These are phyloP conservation scores for Struthio camelus DNA, from an alignment of 2,113 vertebrate species.

Conservation along the genomic window DNA sequence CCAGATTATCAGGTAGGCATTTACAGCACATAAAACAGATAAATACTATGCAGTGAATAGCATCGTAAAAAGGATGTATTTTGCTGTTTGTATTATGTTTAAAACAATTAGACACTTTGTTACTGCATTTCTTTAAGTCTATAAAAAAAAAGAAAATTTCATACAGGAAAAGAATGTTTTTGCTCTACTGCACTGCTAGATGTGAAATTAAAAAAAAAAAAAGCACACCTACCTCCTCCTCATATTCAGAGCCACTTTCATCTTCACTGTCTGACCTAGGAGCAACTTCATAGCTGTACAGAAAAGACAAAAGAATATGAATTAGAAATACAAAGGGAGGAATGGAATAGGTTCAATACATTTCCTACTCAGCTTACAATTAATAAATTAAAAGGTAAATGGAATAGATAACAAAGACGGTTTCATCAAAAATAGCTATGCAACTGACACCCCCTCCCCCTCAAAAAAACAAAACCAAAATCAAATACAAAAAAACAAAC, in stretches of 20 bases:
- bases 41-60: not conserved
- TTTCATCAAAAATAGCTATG: not conserved
- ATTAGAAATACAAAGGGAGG: not conserved
- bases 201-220: not conserved
- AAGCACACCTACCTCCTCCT: conserved; percentile 85
- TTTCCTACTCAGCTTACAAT: not conserved
- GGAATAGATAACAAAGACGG: not conserved
- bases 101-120: not conserved
- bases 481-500: too few relatives aligned
- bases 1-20: not conserved
- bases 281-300: conserved; percentile 92
- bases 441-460: not conserved
- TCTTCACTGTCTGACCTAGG: conserved; percentile 96
- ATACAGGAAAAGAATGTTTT: not conserved
- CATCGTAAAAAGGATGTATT: not conserved
- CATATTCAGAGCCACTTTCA: conserved; percentile 93
- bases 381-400: not conserved
- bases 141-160: not conserved
- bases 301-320: not conserved
- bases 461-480: not conserved
- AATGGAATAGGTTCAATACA: not conserved
- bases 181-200: not conserved
- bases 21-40: not conserved
- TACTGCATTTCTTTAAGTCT: not conserved
- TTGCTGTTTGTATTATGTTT: not conserved